Percentiles rank a stretch among this genome's conserved stretches.
Conservation (phyloP, 2,888 invertebrate genomes). For the Phlogophora meticulosa region DNA sequence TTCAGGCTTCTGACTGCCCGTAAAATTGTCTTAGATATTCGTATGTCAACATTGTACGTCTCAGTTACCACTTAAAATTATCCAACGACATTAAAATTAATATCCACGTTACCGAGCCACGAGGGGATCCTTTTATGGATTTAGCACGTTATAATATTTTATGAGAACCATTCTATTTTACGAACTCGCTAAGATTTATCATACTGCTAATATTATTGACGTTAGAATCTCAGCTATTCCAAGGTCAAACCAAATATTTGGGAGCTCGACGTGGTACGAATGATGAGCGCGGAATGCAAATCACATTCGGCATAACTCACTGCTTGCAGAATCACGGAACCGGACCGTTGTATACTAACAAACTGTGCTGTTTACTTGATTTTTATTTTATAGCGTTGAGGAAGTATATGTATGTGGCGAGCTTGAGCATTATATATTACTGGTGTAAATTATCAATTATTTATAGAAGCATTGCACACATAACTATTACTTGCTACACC, state of each 20-base stretch:
- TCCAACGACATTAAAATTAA: conserved; percentile 40
- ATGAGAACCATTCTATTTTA: conserved; percentile 42
- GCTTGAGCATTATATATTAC: conserved; percentile 10
- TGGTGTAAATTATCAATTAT: conserved; percentile 15
- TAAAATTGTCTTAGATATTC: background rate
- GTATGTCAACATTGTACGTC: background rate
- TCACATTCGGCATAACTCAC: conserved; percentile 27
- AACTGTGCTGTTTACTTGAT: conserved; percentile 24
- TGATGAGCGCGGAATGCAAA: conserved; percentile 50
- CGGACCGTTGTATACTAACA: conserved; percentile 10
- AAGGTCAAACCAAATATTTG: conserved; percentile 43
- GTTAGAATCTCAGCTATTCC: conserved; percentile 29
- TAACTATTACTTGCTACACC: background rate
- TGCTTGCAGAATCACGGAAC: conserved; percentile 9
- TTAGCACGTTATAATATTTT: conserved; percentile 54
- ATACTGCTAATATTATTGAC: conserved; percentile 11
- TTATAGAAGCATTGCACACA: background rate
- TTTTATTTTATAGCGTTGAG: conserved; percentile 28
- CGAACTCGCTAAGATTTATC: conserved; percentile 23
- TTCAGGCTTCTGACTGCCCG: background rate
- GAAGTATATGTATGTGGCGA: conserved; percentile 12
- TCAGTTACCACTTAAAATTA: conserved; percentile 16
- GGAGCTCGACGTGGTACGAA: conserved; percentile 39
- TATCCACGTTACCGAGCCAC: conserved; percentile 6
- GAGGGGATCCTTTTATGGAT: conserved; percentile 33